Evolutionary conservation across 2,113 vertebrate genomes (phyloP), one percentile per base, ranked within the genome.

Genomic region (Lophochroa leadbeateri): DNA sequence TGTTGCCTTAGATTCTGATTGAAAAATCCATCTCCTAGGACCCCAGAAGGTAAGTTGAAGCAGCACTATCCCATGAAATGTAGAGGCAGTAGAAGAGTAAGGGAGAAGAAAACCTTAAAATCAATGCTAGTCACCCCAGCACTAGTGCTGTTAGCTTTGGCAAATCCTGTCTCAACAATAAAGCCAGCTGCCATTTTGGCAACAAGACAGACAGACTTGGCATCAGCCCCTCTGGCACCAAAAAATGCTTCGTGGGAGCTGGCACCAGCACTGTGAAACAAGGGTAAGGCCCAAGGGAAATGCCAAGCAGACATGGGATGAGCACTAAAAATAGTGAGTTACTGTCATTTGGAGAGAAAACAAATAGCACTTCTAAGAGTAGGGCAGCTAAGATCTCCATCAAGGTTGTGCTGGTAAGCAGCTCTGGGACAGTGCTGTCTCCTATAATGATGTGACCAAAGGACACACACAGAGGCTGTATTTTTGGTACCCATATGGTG

Each of bases 181-280:
- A 91, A 93, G 77, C 74, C 83, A 86, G 92, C 92, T 96, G 94
- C 94, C 96, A 96, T 95, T 93, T 91, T 96, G 96, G 95, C 96
- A 94, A 90, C 50, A 43, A 55, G 77, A 92, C 90, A 93, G 90
- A 74, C 88, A 95, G 93, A 93, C 96, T 94, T 96, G 95, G 96
- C 96, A 72, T 84, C 77, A 84, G 69, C 95, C 63, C 88, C 49
- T 96, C 81, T 96, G 96, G 94, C 96, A 95, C 86, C n/a, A 94
- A 86, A 88, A 86, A 88, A 52, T 1, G 3, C 86, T 96, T 96
- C 0, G 57, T 93, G 88, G 88, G 92, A 97, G 94, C 90, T 96
- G 90, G 95, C 95, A 96, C 77, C 69, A 90, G 25, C 50, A 29
- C 94, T 96, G 92, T 93, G 95, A 96, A 93, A 86, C 57, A 84